A percentile compares a stretch with the other conserved stretches of the same genome.
These are phyloP conservation scores for Dynastes tityus DNA, from an alignment of 2,888 invertebrate genomes.

Conservation along the genomic window DNA sequence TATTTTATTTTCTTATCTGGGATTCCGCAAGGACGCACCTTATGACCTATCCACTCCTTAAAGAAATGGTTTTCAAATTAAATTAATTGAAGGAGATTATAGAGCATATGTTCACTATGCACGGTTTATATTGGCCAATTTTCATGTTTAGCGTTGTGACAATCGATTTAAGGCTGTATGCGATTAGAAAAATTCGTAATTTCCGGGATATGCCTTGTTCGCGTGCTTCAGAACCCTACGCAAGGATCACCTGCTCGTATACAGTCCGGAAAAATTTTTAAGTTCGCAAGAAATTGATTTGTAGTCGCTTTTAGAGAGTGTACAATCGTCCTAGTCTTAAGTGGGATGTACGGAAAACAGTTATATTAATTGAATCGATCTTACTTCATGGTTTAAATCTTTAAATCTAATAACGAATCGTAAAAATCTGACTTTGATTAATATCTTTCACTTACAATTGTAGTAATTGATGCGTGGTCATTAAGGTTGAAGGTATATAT, in stretches of 20 bases:
- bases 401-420: too few species aligned
- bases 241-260: slow-evolving; percentile 34
- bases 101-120: background rate
- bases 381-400: background rate
- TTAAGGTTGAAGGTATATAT: background rate
- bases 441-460: slow-evolving; percentile 15
- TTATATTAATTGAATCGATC: background rate
- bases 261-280: background rate
- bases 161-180: slow-evolving; percentile 30
- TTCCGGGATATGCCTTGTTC: slow-evolving; percentile 32
- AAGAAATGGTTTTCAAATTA: too few species aligned
- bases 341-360: too few species aligned
- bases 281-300: slow-evolving; percentile 1
- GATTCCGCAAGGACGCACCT: too few species aligned
- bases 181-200: slow-evolving; percentile 43
- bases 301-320: too few species aligned
- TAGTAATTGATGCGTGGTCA: slow-evolving; percentile 32
- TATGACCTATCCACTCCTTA: too few species aligned
- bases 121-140: slow-evolving; percentile 26
- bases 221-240: slow-evolving; percentile 24
- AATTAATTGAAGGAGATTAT: background rate
- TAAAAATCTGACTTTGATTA: slow-evolving; percentile 29
- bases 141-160: slow-evolving; percentile 40
- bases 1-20: background rate
- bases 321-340: too few species aligned